Evolutionary conservation across 2,888 invertebrate species (phyloP).

Genomic region (Drosophila greeni): DNA sequence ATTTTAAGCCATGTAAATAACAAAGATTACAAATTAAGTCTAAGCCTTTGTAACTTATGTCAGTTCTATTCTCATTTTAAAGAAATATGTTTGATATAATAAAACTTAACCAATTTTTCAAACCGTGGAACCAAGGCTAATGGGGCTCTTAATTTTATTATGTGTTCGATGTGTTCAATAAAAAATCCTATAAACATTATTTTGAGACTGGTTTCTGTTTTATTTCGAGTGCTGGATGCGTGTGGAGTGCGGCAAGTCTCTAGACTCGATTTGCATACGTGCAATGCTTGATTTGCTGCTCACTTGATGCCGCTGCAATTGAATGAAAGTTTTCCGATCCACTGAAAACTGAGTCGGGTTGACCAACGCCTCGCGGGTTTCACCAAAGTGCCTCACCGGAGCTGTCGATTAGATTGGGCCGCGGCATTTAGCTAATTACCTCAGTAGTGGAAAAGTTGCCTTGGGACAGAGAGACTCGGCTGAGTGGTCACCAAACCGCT

Average conservation of each 20-base stretch:
- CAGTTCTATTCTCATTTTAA: too few species aligned
- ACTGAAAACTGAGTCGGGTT: constrained; percentile 7
- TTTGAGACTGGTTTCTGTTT: background rate
- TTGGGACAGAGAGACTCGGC: constrained; percentile 1
- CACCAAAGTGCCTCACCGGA: constrained; percentile 56
- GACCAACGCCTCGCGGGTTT: constrained; percentile 50
- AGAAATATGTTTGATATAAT: too few species aligned
- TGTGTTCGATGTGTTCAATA: background rate
- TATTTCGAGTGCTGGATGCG: constrained; percentile 16
- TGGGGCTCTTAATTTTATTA: background rate
- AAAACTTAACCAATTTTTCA: too few species aligned
- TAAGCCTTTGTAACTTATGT: too few species aligned
- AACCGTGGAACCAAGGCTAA: background rate
- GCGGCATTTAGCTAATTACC: constrained; percentile 55
- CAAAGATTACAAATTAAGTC: too few species aligned
- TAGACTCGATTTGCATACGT: constrained; percentile 29
- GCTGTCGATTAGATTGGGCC: constrained; percentile 57
- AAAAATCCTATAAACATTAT: background rate
- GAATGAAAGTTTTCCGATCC: constrained; percentile 59
- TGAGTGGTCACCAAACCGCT: constrained; percentile 28
- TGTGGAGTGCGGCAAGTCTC: constrained; percentile 50
- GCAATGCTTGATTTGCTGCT: constrained; percentile 56
- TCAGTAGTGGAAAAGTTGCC: constrained; percentile 32
- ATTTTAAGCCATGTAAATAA: too few species aligned
- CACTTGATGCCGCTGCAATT: constrained; percentile 48